Evolutionary conservation across 2,113 vertebrate species (phyloP).

Genomic region (Gambusia holbrooki): DNA sequence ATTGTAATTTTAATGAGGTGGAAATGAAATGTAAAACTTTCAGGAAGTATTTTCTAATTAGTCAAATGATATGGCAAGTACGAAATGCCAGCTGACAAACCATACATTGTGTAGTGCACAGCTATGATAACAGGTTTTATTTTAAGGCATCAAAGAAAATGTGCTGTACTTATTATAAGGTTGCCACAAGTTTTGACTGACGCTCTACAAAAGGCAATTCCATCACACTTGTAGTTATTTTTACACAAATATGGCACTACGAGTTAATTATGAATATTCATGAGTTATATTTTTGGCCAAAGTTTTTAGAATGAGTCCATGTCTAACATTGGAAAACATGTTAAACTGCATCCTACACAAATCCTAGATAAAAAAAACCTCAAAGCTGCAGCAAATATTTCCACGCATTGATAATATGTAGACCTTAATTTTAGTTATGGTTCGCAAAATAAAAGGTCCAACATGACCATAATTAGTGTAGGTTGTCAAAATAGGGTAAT

Average conservation of each 20-base stretch:
- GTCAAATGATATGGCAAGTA: slow-evolving; percentile 62
- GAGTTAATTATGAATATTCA: slow-evolving; percentile 1
- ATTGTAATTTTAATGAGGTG: slow-evolving; percentile 70
- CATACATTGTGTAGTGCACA: slow-evolving; percentile 27
- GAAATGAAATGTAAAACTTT: slow-evolving; percentile 72
- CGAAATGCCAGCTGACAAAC: slow-evolving; percentile 55
- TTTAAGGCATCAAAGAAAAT: slow-evolving; percentile 53
- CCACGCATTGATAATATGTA: background rate
- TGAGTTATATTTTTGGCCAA: slow-evolving; percentile 1
- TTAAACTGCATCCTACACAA: background rate
- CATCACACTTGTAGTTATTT: slow-evolving; percentile 10
- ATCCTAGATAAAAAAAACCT: background rate
- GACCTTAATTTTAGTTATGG: background rate
- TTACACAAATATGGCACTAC: slow-evolving; percentile 2
- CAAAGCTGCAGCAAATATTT: background rate
- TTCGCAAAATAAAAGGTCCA: background rate
- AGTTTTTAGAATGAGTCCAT: background rate
- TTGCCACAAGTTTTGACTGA: slow-evolving; percentile 39
- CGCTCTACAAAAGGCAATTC: background rate
- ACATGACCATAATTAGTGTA: background rate
- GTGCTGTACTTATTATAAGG: slow-evolving; percentile 19
- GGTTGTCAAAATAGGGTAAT: background rate
- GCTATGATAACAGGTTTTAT: slow-evolving; percentile 52
- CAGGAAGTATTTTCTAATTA: slow-evolving; percentile 68
- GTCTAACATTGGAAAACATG: background rate